phyloP scores from a whole-genome alignment of 2,888 invertebrate species.

The Sminthurides aquaticus region DNA sequence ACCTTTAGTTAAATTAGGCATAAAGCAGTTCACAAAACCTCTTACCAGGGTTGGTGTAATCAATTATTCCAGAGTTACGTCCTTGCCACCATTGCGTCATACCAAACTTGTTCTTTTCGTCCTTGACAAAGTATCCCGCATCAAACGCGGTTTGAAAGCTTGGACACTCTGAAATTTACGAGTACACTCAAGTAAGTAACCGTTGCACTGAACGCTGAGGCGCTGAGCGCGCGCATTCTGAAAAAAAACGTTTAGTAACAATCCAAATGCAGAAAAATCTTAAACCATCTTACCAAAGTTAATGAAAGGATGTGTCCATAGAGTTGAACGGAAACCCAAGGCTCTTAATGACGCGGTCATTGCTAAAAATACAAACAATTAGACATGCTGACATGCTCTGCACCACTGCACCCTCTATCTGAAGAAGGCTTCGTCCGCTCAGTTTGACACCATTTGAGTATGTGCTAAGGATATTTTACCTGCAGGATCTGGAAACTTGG shows the following conservation, averaged over 20 bases:
- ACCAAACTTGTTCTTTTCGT: slow-evolving; percentile 44
- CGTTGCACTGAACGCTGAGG: background rate
- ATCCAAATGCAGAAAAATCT: slow-evolving; percentile 4
- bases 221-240: background rate
- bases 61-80: slow-evolving; percentile 53
- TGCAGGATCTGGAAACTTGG: slow-evolving; percentile 57
- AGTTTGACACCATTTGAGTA: no score
- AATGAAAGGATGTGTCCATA: slow-evolving; percentile 84
- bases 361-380: slow-evolving; percentile 18
- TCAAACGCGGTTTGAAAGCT: slow-evolving; percentile 52
- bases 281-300: slow-evolving; percentile 48
- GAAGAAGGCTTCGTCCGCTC: no score
- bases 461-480: no score
- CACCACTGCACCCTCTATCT: no score
- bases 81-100: slow-evolving; percentile 52
- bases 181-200: slow-evolving; percentile 40
- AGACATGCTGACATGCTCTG: no score
- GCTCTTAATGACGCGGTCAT: slow-evolving; percentile 40
- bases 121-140: slow-evolving; percentile 54
- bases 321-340: slow-evolving; percentile 63
- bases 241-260: no score
- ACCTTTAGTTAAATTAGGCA: no score
- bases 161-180: slow-evolving; percentile 53
- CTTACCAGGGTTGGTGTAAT: slow-evolving; percentile 63
- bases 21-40: no score